Conservation (phyloP, 2,797 vertebrate species). For the Alectoris magna region DNA sequence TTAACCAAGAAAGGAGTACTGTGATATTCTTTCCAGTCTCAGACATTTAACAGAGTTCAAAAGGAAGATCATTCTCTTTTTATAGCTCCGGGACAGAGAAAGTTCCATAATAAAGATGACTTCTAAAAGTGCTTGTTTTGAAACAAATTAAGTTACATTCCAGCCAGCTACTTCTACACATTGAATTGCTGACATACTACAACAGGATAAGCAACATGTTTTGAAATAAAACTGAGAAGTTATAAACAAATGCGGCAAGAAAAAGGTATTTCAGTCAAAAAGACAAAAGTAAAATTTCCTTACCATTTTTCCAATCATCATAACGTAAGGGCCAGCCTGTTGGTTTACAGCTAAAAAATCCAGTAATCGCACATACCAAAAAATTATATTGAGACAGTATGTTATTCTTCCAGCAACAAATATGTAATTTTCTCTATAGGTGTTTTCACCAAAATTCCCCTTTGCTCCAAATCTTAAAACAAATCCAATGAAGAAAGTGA, state of each 20-base stretch:
- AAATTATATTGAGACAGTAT: constrained; percentile 98
- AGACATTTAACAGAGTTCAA: neutral
- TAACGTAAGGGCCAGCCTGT: constrained; percentile 97
- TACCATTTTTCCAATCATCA: constrained; percentile 99
- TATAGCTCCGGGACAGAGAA: neutral
- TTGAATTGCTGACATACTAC: neutral
- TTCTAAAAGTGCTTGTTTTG: neutral
- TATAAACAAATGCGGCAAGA: neutral
- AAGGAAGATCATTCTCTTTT: neutral
- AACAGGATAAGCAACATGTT: neutral
- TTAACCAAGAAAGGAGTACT: neutral
- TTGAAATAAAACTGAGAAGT: neutral
- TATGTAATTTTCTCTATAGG: constrained; percentile 76
- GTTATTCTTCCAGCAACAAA: constrained; percentile 90
- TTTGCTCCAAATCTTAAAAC: constrained; percentile 89
- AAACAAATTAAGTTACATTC: neutral
- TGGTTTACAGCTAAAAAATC: constrained; percentile 98
- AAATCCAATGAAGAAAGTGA: constrained; percentile 95
- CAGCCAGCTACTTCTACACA: neutral
- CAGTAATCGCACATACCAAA: constrained; percentile 98
- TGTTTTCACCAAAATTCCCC: constrained; percentile 74
- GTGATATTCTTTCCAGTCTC: neutral
- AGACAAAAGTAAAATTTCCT: constrained; percentile 63
- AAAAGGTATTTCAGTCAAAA: neutral
- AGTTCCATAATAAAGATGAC: neutral